Conservation (phyloP, 2,797 vertebrate genomes). For the Thalassophryne amazonica region DNA sequence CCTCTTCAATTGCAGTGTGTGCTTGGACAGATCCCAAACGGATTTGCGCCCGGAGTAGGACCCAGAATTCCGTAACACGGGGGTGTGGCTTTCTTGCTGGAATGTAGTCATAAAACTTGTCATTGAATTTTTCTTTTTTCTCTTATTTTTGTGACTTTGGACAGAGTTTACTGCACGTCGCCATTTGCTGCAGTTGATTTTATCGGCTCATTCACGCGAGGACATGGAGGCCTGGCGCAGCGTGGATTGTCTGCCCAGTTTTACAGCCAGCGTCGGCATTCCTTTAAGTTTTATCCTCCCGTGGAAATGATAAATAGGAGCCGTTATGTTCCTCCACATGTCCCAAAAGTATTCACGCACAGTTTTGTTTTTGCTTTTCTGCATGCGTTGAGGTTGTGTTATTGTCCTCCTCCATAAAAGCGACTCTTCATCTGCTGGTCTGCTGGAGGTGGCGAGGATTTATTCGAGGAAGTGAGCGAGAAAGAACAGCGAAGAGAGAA, state of each 20-base stretch:
- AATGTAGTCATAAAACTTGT: too few species aligned
- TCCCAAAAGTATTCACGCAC: slow-evolving; percentile 40
- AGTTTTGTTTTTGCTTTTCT: slow-evolving; percentile 45
- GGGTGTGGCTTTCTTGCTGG: too few species aligned
- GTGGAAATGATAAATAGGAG: slow-evolving; percentile 39
- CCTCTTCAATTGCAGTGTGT: too few species aligned
- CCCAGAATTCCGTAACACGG: too few species aligned
- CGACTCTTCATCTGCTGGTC: slow-evolving; percentile 48
- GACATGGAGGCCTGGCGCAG: slow-evolving; percentile 17
- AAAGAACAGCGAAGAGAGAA: slow-evolving; percentile 12
- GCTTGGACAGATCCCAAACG: too few species aligned
- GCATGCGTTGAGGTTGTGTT: slow-evolving; percentile 32
- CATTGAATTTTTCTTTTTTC: too few species aligned
- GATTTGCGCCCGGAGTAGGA: too few species aligned
- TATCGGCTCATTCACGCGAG: slow-evolving; percentile 11
- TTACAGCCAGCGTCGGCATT: slow-evolving; percentile 37
- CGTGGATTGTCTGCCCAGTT: slow-evolving; percentile 15
- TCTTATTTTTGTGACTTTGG: neutral
- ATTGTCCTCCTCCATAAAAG: slow-evolving; percentile 67
- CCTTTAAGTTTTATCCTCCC: slow-evolving; percentile 43
- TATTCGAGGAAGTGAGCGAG: slow-evolving; percentile 52
- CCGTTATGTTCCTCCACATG: slow-evolving; percentile 39
- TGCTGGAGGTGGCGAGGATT: slow-evolving; percentile 61
- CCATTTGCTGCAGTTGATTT: neutral
- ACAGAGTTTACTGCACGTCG: neutral